Base-by-base conservation (phyloP, 2,797 vertebrate species). In the Mormyrops boulengeri region DNA sequence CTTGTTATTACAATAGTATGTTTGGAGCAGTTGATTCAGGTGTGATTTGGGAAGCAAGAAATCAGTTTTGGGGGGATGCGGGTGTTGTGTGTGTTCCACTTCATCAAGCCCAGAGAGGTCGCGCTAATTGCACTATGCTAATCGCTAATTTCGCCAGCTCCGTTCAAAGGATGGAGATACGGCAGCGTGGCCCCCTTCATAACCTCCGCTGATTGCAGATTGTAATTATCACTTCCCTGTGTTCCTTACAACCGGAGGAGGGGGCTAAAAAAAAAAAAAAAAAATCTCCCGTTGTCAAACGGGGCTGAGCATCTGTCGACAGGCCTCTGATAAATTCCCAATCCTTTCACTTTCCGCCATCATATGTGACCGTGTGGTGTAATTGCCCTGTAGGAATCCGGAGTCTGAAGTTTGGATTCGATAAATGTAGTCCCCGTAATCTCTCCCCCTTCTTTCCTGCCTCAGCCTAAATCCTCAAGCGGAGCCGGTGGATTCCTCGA, bases 161-260 rank as follows among this genome's bases (percentile, higher is more conserved):
- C 62, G 86, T 26, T 88, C 87, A 89, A 90, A 88, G 89, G 86
- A 90, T 11, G 60, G 34, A 22, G 89, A 87, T 87, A 90, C 88
- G 88, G 55, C 88, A 85, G 88, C 88, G 34, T 88, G 55, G 91
- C 90, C 90, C 90, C 88, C 90, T 89, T 89, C 88, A 60, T 91
- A 91, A 92, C 90, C 93, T 95, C 91, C 92, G 89, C 93, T 95
- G 92, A 93, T 95, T 95, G 94, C 94, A 92, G 77, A 91, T 94
- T 92, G 92, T 95, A 94, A 93, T 95, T 95, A 95, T 94, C 93
- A 85, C 92, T 92, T 93, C 92, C 91, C 93, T 88, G 89, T 92
- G 93, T 94, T 90, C 91, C 87, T 94, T 94, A 92, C 93, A 92
- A 92, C 91, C 91, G 1, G 89, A 91, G 92, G 90, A 89, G 94